Conservation (phyloP, 1,140 invertebrate species). For the Calliphora vicina region DNA sequence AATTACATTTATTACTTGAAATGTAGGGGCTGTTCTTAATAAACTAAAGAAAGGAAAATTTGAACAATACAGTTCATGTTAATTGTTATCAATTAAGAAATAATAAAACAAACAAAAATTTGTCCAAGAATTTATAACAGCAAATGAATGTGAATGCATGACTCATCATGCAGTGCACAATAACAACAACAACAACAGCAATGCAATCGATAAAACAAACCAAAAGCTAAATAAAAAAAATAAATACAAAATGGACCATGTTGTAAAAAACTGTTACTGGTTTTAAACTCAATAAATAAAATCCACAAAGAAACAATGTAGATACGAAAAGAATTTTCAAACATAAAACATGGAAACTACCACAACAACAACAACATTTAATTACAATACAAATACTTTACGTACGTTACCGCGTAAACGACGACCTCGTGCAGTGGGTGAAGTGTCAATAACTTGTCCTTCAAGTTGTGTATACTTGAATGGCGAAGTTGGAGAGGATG, state of each 20-base stretch:
- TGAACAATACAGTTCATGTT: background rate
- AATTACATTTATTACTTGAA: background rate
- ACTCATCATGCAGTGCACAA: background rate
- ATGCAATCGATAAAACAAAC: background rate
- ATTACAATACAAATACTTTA: conserved; percentile 44
- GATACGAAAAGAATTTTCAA: background rate
- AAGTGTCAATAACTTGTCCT: conserved; percentile 56
- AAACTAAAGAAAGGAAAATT: no score
- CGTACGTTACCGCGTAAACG: conserved; percentile 56
- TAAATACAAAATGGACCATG: background rate
- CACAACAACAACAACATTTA: conserved; percentile 2
- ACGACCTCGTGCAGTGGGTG: conserved; percentile 58
- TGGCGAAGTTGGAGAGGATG: conserved; percentile 41
- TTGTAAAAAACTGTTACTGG: background rate
- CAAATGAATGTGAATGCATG: background rate
- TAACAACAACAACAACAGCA: background rate
- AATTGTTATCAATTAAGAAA: background rate
- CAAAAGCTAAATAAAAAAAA: background rate
- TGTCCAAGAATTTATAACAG: background rate
- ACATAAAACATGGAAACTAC: background rate
- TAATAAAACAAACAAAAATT: background rate
- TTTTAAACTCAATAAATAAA: background rate
- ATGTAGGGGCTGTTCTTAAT: background rate
- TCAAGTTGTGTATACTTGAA: conserved; percentile 56
- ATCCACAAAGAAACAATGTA: background rate